Evolutionary conservation across 1,140 invertebrate genomes (phyloP), one percentile per base, ranked within the genome.

Genomic region (Drosophila nigrodunni): DNA sequence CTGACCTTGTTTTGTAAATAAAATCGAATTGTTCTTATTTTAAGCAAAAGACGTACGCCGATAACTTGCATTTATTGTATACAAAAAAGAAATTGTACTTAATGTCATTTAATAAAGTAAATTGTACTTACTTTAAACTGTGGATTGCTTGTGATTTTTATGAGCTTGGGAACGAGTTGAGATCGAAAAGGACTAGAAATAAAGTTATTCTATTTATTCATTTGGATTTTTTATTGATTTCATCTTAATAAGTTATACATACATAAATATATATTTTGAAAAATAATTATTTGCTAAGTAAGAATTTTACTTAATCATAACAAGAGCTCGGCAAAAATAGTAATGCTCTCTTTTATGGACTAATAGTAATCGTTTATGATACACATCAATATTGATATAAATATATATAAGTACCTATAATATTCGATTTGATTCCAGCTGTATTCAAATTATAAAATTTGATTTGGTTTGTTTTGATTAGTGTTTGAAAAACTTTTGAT

Each of bases 331-430:
- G 69, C 69, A 72, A 61, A 72, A 58, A 50, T 74, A 52, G 58
- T 74, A 70, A 61, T 61, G 72, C 66, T 74, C 70, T 66, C 43
- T 74, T 74, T 30, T 30, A 74, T 44, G 43, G 13, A 37, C 66
- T 74, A 74, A 70, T 74, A 74, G 66, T 74, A 70, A 61, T 55
- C 50, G 15, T 65, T 58, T 72, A 73, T 65, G 59, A 65, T 71
- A 59, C 50, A 68, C 46, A 67, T 62, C 46, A 55, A 62, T 55
- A 66, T 75, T 30, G 39, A 62, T 68, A 73, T 34, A 74, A 62
- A 37, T 50, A 49, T 64, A 54, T 35, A 54, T 54, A 54, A 39
- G 18, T 47, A 35, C 4, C 4, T 54, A 52, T 41, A 43, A 41
- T 69, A 41, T 54, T 59, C 37, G 25, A 66, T 72, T 46, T 30